Conservation (phyloP, 2,113 vertebrate species). For the Zootoca vivipara region DNA sequence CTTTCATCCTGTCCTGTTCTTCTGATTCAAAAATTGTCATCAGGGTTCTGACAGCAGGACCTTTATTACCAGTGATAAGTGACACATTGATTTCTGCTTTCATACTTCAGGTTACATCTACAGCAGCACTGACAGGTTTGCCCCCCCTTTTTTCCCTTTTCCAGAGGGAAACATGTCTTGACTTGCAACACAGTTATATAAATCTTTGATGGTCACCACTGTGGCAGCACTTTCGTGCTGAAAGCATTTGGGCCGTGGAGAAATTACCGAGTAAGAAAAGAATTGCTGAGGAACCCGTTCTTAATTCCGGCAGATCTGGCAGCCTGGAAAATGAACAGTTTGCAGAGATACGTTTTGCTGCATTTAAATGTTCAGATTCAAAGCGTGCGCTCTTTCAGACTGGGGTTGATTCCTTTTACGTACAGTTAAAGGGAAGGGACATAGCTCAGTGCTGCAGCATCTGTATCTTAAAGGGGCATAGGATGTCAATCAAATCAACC, state of each 20-base stretch:
- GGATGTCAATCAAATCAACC: too few relatives aligned
- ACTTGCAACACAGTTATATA: rapidly evolving
- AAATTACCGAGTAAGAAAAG: background rate
- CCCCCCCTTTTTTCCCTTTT: background rate
- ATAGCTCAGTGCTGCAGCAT: too few relatives aligned
- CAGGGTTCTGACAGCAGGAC: slow-evolving; percentile 34
- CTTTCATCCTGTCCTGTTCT: slow-evolving; percentile 21
- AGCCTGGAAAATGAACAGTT: background rate
- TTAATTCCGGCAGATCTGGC: background rate
- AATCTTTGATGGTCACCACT: background rate
- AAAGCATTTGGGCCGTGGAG: background rate
- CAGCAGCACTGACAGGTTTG: slow-evolving; percentile 13
- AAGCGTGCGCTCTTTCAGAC: background rate
- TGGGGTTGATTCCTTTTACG: background rate
- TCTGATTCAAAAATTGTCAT: slow-evolving; percentile 33
- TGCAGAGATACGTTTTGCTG: background rate
- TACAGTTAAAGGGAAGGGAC: background rate
- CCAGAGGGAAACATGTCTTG: background rate
- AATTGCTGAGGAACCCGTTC: background rate
- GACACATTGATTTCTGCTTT: slow-evolving; percentile 42
- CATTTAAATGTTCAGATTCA: background rate
- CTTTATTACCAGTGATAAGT: slow-evolving; percentile 36
- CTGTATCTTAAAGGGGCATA: too few relatives aligned
- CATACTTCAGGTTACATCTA: slow-evolving; percentile 52
- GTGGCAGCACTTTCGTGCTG: background rate